Evolutionary conservation across 2,888 invertebrate genomes (phyloP).

Genomic region (Mesorhabditis spiculigera): DNA sequence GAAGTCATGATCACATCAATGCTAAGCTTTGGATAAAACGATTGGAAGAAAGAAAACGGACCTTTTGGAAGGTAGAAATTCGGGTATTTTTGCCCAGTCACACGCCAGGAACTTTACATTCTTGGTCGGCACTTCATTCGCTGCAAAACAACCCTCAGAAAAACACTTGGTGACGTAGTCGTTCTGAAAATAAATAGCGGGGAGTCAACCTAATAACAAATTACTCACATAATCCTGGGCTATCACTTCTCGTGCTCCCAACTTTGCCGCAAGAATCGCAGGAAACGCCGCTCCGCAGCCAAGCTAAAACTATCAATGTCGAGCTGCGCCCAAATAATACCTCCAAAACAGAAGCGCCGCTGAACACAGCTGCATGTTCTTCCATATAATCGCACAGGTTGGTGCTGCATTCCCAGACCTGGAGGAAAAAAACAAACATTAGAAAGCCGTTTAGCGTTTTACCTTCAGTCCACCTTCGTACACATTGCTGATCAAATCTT

Average conservation of each 20-base stretch:
- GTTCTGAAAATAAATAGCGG: constrained; percentile 34
- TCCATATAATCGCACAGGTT: constrained; percentile 74
- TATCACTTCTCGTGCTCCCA: constrained; percentile 70
- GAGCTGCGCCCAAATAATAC: constrained; percentile 34
- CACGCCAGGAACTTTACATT: constrained; percentile 12
- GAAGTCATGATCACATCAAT: constrained; percentile 84
- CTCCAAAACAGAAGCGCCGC: constrained; percentile 71
- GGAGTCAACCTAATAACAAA: constrained; percentile 15
- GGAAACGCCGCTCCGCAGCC: constrained; percentile 88
- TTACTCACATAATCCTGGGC: constrained; percentile 89
- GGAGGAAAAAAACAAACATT: constrained; percentile 11
- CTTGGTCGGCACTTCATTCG: constrained; percentile 28
- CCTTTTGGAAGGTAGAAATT: neutral
- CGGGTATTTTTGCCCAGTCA: constrained; percentile 11
- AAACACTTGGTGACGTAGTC: constrained; percentile 41
- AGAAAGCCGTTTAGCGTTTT: neutral
- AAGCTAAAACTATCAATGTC: constrained; percentile 62
- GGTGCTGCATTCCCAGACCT: constrained; percentile 81
- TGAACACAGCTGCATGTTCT: constrained; percentile 58
- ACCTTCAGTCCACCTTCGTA: constrained; percentile 80
- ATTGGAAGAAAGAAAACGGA: constrained; percentile 18
- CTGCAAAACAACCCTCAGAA: constrained; percentile 35
- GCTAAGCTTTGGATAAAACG: constrained; percentile 54
- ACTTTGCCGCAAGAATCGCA: constrained; percentile 74
- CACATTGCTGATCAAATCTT: constrained; percentile 41